phyloP scores from a whole-genome alignment of 2,888 invertebrate species.

The Hyppa rectilinea region DNA sequence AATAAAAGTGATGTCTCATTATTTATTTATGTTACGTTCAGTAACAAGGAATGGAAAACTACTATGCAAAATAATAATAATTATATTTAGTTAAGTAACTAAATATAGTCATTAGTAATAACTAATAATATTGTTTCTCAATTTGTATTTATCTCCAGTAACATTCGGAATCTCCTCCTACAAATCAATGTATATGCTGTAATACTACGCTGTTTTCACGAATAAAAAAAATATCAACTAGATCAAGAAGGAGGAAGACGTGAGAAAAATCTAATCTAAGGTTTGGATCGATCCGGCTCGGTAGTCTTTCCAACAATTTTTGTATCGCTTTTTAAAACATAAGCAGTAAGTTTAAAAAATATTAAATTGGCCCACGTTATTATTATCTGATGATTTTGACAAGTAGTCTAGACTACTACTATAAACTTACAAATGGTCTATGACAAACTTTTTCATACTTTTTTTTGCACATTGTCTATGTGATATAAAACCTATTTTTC shows the following conservation, averaged over 20 bases:
- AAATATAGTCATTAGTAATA: too few species aligned
- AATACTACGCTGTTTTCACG: background rate
- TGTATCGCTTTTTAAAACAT: background rate
- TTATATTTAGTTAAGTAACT: too few species aligned
- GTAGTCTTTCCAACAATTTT: background rate
- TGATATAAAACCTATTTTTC: too few species aligned
- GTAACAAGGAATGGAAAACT: background rate
- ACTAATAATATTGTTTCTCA: background rate
- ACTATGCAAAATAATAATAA: background rate
- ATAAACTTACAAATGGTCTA: conserved; percentile 16
- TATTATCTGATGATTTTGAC: background rate
- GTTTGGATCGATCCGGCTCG: too few species aligned
- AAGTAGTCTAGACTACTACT: background rate
- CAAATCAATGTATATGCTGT: background rate
- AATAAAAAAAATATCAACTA: background rate
- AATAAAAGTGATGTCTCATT: conserved; percentile 17
- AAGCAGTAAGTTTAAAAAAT: background rate
- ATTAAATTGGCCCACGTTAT: background rate
- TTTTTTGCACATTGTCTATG: too few species aligned
- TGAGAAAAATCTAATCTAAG: background rate
- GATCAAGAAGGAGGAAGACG: background rate
- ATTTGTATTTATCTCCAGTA: background rate
- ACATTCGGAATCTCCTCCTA: background rate
- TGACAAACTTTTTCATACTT: conserved; percentile 40
- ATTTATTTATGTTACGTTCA: conserved; percentile 22